Percentiles rank a stretch among this genome's conserved stretches.
These are phyloP conservation scores for Iselma pallidipennis DNA, from an alignment of 2,888 invertebrate species.

Conservation along the genomic window DNA sequence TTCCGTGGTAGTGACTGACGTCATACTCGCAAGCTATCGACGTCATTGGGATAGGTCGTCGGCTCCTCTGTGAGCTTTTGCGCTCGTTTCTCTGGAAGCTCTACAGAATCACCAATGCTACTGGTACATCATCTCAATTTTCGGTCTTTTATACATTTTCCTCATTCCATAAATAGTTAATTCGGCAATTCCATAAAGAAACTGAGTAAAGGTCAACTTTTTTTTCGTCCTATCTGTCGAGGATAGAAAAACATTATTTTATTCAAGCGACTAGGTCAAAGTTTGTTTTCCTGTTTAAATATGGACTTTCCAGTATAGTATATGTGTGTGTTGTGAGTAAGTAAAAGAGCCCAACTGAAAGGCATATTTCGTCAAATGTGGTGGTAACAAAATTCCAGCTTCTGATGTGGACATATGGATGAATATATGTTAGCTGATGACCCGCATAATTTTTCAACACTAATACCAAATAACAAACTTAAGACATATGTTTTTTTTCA, in stretches of 20 bases:
- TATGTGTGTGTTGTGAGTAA: too few relatives aligned
- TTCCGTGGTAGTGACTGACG: constrained; percentile 23
- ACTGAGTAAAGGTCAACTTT: too few relatives aligned
- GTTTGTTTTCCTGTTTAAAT: too few relatives aligned
- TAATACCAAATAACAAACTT: too few relatives aligned
- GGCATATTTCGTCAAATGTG: background rate
- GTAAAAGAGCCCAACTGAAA: too few relatives aligned
- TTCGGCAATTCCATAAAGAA: too few relatives aligned
- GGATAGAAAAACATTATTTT: too few relatives aligned
- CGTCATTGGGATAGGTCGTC: constrained; percentile 31
- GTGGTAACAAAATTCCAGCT: too few relatives aligned
- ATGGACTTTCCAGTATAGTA: too few relatives aligned
- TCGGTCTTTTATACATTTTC: background rate
- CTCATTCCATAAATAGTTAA: background rate
- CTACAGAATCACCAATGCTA: background rate
- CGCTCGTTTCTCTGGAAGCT: background rate
- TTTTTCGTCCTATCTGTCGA: too few relatives aligned
- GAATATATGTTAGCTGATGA: background rate
- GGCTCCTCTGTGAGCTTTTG: background rate
- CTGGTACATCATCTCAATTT: background rate
- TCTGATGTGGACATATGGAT: background rate
- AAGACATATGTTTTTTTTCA: too few relatives aligned
- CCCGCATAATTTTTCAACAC: background rate
- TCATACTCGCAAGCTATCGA: constrained; percentile 24
- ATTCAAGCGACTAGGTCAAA: too few relatives aligned